Base-by-base conservation (phyloP, 2,797 vertebrate species). In the Neomorphus geoffroyi region DNA sequence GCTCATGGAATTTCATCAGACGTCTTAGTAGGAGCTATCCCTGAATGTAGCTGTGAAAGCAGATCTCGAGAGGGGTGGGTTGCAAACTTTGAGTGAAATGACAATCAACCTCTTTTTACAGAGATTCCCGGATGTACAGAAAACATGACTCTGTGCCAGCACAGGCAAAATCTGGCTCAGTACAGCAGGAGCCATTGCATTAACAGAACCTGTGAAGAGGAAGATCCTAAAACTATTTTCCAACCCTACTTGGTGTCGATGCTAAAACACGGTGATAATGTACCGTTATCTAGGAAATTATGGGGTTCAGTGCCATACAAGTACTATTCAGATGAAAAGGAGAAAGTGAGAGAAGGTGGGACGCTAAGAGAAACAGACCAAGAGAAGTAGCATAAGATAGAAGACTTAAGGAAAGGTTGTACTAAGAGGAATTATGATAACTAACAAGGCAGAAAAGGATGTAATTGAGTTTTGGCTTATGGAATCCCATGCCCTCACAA, bases 11-110 rank as follows among this genome's bases (percentile, higher is more conserved):
- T 95, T 82, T 78, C 79, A 61, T 72, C 65, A 54, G 51, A 35
- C 22, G 35, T 51, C 81, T 90, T 61, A 45, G 81, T 6, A 86
- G 89, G 82, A 64, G 87, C 61, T 88, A 91, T 93, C 93, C 95
- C 57, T 65, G 89, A 88, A 69, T 0, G 3, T 10, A 71, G 41
- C 21, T 81, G 58, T 69, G 87, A 81, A 80, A 89, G 53, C 57
- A 88, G 86, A 95, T 43, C 91, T 92, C 50, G 57, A 85, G 89
- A 94, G 79, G 7, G 50, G 50, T 2, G 1, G 24, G 50, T 37
- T 80, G 50, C 93, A 41, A 93, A 91, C 85, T 85, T 69, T 57
- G 57, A 95, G 67, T 77, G 88, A 92, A 91, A 92, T 41, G 74
- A 94, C 79, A 95, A 90, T 92, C 53, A 69, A 48, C 85, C 86